Base-by-base conservation (phyloP, 2,888 invertebrate genomes). In the Corbicula japonica region DNA sequence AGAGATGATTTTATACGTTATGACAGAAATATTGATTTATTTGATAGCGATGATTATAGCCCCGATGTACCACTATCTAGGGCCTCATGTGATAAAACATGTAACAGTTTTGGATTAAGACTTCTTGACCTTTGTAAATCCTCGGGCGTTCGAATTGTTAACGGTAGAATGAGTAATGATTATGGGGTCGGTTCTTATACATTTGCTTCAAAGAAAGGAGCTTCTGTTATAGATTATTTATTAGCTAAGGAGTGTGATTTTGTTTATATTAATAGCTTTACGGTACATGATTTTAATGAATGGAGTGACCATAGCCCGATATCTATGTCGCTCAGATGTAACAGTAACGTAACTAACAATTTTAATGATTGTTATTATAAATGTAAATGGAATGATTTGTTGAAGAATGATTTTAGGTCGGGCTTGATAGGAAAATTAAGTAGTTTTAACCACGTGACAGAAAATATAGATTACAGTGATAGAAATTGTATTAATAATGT, bases 141-240 rank as follows among this genome's bases (percentile, higher is more conserved):
- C 18, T 41, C 69, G 69, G 35, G 69, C 34, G 44, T 69, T 30
- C 58, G 69, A 12, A 69, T 60, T n/a, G 58, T 58, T 41, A 69
- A 69, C 46, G 68, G 68, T 58, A 30, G 48, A 6, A 30, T 61
- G 18, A n/a, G 61, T 5, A 2, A 41, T 46, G 61, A 61, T 30
- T 32, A 38, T 38, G 50, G 35, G 26, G 62, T 32, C 30, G 61
- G 70, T 4, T 28, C 52, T n/a, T 50, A 26, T 50, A 46, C 34
- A 5, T 58, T 61, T 21, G 60, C 60, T 32, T 28, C 58, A 3
- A 34, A 38, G 35, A n/a, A 50, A 23, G 50, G 50, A 4, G 23
- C 23, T 10, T 62, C 62, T 10, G 62, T 41, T 41, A 62, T 62
- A 28, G 44, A 44, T 26, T 44, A 62, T 61, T 10, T 62, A 62